These are phyloP conservation scores for Numenius arquata DNA, from an alignment of 2,113 vertebrate species.

Conservation along the genomic window DNA sequence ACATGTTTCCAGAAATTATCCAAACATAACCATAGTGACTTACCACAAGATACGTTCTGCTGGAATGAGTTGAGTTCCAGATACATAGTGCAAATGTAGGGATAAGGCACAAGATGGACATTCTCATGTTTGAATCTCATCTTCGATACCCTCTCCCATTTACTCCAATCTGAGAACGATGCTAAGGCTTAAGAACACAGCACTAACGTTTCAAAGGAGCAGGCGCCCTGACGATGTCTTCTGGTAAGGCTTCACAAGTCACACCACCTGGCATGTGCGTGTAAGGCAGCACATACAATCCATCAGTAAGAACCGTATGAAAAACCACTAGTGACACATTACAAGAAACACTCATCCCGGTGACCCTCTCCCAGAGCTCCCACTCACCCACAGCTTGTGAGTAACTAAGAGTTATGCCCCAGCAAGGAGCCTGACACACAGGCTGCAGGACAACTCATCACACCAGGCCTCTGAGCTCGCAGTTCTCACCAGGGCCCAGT, in stretches of 20 bases:
- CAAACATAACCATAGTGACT: neutral
- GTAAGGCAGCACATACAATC: neutral
- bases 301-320: neutral
- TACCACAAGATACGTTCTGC: neutral
- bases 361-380: neutral
- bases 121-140: slow-evolving; percentile 26
- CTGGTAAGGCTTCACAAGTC: neutral
- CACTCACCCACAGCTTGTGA: neutral
- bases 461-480: neutral
- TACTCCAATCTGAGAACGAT: neutral
- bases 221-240: neutral
- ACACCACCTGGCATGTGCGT: fast-evolving
- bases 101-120: neutral
- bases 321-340: neutral
- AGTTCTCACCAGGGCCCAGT: neutral
- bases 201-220: neutral
- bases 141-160: slow-evolving; percentile 26
- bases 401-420: neutral
- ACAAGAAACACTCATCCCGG: neutral
- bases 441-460: neutral
- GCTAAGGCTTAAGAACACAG: neutral
- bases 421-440: neutral
- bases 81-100: slow-evolving; percentile 23
- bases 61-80: slow-evolving; percentile 11
- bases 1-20: neutral